These are phyloP conservation scores for Rhabdornis inornatus DNA, from an alignment of 2,113 vertebrate genomes.

Conservation along the genomic window DNA sequence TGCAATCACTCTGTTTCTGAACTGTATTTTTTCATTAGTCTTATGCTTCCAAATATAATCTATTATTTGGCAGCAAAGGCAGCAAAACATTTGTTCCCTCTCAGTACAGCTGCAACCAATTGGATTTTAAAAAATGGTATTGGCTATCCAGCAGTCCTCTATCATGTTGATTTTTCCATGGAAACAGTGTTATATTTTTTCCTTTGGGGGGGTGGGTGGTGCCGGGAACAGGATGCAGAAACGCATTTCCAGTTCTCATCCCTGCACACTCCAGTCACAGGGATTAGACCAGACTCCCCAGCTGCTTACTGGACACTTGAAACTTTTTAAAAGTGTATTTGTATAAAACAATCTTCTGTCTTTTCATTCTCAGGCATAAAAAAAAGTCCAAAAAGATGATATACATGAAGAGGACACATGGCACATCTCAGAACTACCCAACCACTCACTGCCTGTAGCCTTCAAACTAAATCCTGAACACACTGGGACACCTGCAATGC, in stretches of 20 bases:
- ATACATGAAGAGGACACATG: not conserved
- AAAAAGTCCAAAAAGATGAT: not conserved
- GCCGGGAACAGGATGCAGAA: not conserved
- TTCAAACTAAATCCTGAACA: not conserved
- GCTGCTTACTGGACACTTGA: not conserved
- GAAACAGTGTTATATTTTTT: not conserved
- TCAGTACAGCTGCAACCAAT: constrained; percentile 66
- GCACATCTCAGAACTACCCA: not conserved
- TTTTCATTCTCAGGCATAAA: not conserved
- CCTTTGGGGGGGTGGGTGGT: not conserved
- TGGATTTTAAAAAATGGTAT: constrained; percentile 52
- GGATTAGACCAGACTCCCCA: not conserved
- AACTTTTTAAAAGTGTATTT: not conserved
- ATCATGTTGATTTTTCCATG: constrained; percentile 45
- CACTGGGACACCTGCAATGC: not conserved
- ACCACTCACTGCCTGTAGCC: too few relatives aligned
- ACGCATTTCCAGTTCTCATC: not conserved
- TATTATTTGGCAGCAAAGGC: constrained; percentile 67
- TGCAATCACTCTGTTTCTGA: constrained; percentile 50
- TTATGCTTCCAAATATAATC: constrained; percentile 70
- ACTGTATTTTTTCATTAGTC: constrained; percentile 56
- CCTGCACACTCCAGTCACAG: not conserved
- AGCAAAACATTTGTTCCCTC: constrained; percentile 64
- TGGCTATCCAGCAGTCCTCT: constrained; percentile 34
- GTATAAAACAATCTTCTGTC: not conserved